Evolutionary conservation across 1,140 invertebrate species (phyloP).

Genomic region (Dreissena rostriformis): DNA sequence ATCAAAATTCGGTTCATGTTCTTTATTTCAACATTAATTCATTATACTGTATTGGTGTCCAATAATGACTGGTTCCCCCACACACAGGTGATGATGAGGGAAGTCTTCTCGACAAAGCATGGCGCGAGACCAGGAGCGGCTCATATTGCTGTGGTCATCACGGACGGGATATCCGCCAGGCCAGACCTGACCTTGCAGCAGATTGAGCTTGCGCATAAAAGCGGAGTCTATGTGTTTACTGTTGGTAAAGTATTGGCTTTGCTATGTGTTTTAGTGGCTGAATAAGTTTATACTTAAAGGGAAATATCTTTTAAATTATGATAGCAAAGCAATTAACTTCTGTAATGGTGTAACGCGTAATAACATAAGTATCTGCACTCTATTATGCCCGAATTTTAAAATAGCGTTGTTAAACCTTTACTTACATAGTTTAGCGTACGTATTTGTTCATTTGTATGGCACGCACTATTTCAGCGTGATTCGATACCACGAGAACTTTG

Average conservation of each 20-base stretch:
- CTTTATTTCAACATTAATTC: neutral
- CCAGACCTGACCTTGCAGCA: slow-evolving; percentile 51
- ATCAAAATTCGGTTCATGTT: neutral
- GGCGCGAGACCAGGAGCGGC: slow-evolving; percentile 48
- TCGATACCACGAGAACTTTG: too few species aligned
- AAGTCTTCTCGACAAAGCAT: slow-evolving; percentile 16
- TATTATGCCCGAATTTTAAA: neutral
- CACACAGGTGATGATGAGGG: neutral
- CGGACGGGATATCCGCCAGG: slow-evolving; percentile 67
- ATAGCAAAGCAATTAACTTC: neutral
- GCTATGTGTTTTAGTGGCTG: neutral
- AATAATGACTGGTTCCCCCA: neutral
- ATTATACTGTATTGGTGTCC: neutral
- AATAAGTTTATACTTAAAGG: neutral
- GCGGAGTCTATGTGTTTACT: slow-evolving; percentile 69
- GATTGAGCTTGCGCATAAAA: slow-evolving; percentile 48
- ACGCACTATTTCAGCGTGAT: too few species aligned
- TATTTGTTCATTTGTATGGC: too few species aligned
- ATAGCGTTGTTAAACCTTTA: too few species aligned
- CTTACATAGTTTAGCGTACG: too few species aligned
- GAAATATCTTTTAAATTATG: neutral
- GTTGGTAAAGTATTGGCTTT: slow-evolving; percentile 56
- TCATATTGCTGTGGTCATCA: slow-evolving; percentile 67
- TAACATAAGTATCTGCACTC: neutral
- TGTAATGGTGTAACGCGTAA: neutral